Base-by-base conservation (phyloP, 2,888 invertebrate species). In the Diarsia mendica region DNA sequence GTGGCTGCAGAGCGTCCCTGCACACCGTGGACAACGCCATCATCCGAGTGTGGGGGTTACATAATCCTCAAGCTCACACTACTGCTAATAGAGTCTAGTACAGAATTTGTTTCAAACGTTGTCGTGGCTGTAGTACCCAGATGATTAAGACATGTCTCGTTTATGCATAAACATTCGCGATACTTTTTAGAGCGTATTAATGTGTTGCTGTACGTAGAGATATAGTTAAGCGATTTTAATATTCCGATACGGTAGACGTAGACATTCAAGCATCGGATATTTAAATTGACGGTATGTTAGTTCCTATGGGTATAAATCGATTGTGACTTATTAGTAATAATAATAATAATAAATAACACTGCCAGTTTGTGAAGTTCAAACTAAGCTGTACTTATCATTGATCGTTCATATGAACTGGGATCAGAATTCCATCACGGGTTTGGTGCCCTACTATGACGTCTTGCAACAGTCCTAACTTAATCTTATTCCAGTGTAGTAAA, bases 1-100 rank as follows among this genome's bases (percentile, higher is more conserved):
- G 95, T 8, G 96, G 96, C 33, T 96, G 96, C 87, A 90, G 95
- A 77, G 96, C 96, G 1, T 95, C 95, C 0, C 90, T 96, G 3
- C 95, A 95, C 20, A 51, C 39, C 39, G 8, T 39, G 39, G 39
- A 39, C 39, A 39, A 39, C 39, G 39, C 39, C 39, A 39, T 39
- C 51, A 18, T 51, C 51, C 51, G 51, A 51, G 51, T 51, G 20
- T 51, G 51, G 51, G 51, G 51, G 20, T 51, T 9, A 20, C 51
- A 51, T 51, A 51, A 51, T 20, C 51, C 51, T 18, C 51, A 20
- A 51, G 51, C 51, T 20, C 51, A 51, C 20, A 51, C 51, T 51
- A 51, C 20, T 20, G 51, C 51, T 8, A 51, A 51, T 39, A 39
- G 39, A 39, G 39, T 39, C 8, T 39, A 39, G 39, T 39, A 39